Percentiles rank a stretch among this genome's conserved stretches.
Evolutionary conservation across 2,113 vertebrate genomes (phyloP).

Genomic region (Anser brachyrhynchus): DNA sequence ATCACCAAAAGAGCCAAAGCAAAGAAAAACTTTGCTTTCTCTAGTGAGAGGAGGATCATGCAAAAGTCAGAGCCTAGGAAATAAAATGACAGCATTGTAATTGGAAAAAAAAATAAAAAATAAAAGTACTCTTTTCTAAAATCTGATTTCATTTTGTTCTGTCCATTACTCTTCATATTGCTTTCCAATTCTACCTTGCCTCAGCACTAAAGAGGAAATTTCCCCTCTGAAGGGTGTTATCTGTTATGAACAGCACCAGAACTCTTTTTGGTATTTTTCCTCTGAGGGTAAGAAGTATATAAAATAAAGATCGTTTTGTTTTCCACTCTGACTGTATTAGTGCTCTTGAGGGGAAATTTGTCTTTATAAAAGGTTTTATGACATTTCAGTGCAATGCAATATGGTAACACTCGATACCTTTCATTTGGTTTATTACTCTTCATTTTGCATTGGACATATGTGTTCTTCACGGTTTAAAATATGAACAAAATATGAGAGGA

Average conservation of each 20-base stretch:
- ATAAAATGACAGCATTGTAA: conserved; percentile 14
- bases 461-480: background rate
- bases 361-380: conserved; percentile 66
- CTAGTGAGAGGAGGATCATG: background rate
- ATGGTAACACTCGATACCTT: conserved; percentile 45
- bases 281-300: conserved; percentile 56
- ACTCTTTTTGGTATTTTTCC: conserved; percentile 59
- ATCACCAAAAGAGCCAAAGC: background rate
- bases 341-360: conserved; percentile 66
- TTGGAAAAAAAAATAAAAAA: background rate
- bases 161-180: conserved; percentile 21
- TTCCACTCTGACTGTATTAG: conserved; percentile 58
- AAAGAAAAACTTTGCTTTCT: background rate
- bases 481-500: background rate
- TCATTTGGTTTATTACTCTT: conserved; percentile 48
- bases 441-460: conserved; percentile 33
- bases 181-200: conserved; percentile 51
- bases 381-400: conserved; percentile 33
- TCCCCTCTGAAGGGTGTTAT: conserved; percentile 58
- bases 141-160: conserved; percentile 45
- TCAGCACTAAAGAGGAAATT: conserved; percentile 56
- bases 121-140: conserved; percentile 15
- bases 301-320: conserved; percentile 63
- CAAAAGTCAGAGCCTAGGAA: background rate
- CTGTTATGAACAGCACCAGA: conserved; percentile 54